A percentile compares a stretch with the other conserved stretches of the same genome.
phyloP scores from a whole-genome alignment of 2,888 invertebrate genomes.

The Chesias legatella region DNA sequence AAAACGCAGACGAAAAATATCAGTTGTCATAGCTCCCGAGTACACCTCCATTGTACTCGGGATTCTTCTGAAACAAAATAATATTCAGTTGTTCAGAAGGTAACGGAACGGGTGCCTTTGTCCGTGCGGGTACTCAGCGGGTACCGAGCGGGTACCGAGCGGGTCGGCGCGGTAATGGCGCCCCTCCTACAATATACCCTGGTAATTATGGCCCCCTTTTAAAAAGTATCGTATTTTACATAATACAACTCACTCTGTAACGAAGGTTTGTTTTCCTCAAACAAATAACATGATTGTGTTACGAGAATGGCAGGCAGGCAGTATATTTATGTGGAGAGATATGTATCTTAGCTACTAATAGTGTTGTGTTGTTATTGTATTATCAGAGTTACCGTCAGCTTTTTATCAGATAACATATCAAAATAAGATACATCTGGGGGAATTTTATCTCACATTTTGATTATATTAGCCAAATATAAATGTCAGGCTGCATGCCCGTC shows the following conservation, averaged over 20 bases:
- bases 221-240: conserved; percentile 19
- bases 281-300: conserved; percentile 4
- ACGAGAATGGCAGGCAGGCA: background rate
- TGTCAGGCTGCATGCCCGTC: no score
- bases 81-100: conserved; percentile 53
- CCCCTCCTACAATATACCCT: conserved; percentile 45
- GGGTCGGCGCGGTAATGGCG: conserved; percentile 37
- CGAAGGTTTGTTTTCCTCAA: conserved; percentile 7
- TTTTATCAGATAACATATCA: no score
- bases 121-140: conserved; percentile 43
- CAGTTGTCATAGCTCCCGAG: conserved; percentile 8
- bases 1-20: conserved; percentile 13
- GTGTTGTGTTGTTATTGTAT: no score
- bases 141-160: no score
- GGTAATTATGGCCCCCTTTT: conserved; percentile 41
- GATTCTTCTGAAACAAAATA: conserved; percentile 52
- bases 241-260: conserved; percentile 6
- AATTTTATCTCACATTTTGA: no score
- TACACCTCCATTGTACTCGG: conserved; percentile 31
- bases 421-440: no score
- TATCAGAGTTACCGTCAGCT: no score
- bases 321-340: background rate
- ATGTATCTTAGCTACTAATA: no score
- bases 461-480: no score
- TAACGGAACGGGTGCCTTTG: conserved; percentile 54